A percentile compares a stretch with the other conserved stretches of the same genome.
phyloP scores from a whole-genome alignment of 2,113 vertebrate species.

The Bubo bubo region DNA sequence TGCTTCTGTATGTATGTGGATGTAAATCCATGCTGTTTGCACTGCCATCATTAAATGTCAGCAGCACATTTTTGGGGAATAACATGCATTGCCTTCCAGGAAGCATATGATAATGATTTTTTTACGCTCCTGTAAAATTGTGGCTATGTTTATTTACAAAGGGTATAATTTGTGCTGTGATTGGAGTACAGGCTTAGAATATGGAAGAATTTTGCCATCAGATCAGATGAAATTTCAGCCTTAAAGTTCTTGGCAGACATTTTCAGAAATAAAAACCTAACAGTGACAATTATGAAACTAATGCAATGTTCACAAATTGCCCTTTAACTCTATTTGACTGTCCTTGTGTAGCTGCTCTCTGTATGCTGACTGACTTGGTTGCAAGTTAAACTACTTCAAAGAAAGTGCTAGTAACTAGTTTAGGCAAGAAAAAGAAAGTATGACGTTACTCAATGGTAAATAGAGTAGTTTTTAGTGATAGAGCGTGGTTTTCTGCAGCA shows the following conservation, averaged over 20 bases:
- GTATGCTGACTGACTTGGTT: neutral
- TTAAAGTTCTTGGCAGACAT: neutral
- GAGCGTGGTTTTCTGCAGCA: neutral
- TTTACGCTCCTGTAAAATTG: neutral
- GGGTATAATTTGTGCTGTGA: neutral
- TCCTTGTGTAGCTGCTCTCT: neutral
- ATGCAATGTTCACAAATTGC: neutral
- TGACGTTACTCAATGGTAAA: neutral
- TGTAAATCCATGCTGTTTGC: neutral
- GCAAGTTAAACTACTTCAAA: neutral
- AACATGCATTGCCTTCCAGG: neutral
- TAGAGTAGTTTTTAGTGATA: neutral
- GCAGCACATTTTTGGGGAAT: neutral
- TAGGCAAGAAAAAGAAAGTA: neutral
- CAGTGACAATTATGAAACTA: neutral
- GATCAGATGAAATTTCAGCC: neutral
- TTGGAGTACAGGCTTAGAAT: neutral
- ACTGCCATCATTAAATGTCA: neutral
- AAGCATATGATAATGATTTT: neutral
- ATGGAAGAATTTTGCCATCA: neutral
- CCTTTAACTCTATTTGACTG: neutral
- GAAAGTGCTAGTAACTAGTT: neutral
- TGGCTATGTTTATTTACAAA: constrained; percentile 22
- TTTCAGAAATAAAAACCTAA: neutral
- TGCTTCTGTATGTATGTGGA: neutral